Evolutionary conservation across 2,113 vertebrate genomes (phyloP), one percentile per base, ranked within the genome.

Genomic region (Gymnogyps californianus): DNA sequence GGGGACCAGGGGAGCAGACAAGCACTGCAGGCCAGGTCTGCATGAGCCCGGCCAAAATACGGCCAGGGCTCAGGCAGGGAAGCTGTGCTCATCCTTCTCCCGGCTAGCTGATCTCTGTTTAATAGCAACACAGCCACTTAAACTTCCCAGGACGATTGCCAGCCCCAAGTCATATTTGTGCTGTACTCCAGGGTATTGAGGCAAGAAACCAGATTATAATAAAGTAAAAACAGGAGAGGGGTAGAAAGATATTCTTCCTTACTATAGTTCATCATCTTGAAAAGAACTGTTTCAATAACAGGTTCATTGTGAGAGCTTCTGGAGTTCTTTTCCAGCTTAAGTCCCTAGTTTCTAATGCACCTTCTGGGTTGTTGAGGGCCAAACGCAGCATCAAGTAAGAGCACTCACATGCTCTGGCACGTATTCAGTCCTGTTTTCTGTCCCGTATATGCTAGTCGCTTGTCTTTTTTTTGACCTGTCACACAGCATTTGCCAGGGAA

Each of bases 11-110:
- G 94, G 15, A 97, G 18, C 75, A 85, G 51, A 25, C 29, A 47
- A 36, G 96, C 96, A 54, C 31, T 6, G 88, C 90, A 2, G 77
- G 96, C 28, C 97, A 97, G 89, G 97, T 58, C 90, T 98, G 97
- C 83, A 86, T 97, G 51, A 97, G 85, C 89, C 92, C 80, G 64
- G 95, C 87, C 85, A 51, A 17, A 85, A 95, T 8, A 94, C 97
- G 2, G 96, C 95, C 62, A 87, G 98, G 97, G 98, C 97, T 93
- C 52, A 77, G 44, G 8, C 13, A n/a, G 32, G 14, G 28, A 28
- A 51, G 54, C 40, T 34, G 12, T 21, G 38, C 28, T 24, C 15
- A 15, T 52, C 34, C 38, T 64, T 69, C 61, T 47, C 42, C 5
- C 3, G 44, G n/a, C 34, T 66, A 34, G 28, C 26, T 22, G 3